Conservation (phyloP, 2,113 vertebrate genomes). For the Chaenocephalus aceratus region DNA sequence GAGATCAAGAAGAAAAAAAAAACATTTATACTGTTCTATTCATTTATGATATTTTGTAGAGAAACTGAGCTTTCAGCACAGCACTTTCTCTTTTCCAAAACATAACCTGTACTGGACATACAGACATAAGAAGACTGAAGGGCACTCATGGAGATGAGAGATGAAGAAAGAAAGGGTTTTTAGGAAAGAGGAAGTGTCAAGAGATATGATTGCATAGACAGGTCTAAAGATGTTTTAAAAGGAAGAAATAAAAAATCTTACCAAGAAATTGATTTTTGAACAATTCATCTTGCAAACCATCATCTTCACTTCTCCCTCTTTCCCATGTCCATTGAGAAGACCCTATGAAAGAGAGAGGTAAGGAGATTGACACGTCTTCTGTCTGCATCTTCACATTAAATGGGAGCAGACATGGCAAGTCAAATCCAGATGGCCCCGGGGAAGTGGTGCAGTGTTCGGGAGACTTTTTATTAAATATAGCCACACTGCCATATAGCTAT, state of each 20-base stretch:
- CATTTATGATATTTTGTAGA: neutral
- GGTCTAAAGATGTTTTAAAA: conserved; percentile 9
- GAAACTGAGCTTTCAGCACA: neutral
- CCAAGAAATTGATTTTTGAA: conserved; percentile 32
- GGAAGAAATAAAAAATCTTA: neutral
- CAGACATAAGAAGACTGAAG: neutral
- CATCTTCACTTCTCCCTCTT: conserved; percentile 6
- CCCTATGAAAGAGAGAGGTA: conserved; percentile 45
- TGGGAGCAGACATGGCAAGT: conserved; percentile 73
- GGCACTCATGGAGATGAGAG: neutral
- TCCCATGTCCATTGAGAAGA: conserved; percentile 21
- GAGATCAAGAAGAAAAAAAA: conserved; percentile 10
- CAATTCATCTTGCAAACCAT: conserved; percentile 25
- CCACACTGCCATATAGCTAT: conserved; percentile 72
- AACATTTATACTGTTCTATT: neutral
- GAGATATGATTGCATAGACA: conserved; percentile 9
- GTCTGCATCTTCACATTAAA: conserved; percentile 77
- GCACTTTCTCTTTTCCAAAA: conserved; percentile 3
- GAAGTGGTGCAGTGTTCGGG: conserved; percentile 71
- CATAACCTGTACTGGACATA: neutral
- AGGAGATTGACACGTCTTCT: conserved; percentile 68
- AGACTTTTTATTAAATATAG: conserved; percentile 81
- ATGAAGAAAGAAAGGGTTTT: neutral
- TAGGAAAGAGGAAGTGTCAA: neutral
- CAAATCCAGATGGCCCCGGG: conserved; percentile 71